phyloP scores from a whole-genome alignment of 2,797 vertebrate genomes.

The Lerista edwardsae region DNA sequence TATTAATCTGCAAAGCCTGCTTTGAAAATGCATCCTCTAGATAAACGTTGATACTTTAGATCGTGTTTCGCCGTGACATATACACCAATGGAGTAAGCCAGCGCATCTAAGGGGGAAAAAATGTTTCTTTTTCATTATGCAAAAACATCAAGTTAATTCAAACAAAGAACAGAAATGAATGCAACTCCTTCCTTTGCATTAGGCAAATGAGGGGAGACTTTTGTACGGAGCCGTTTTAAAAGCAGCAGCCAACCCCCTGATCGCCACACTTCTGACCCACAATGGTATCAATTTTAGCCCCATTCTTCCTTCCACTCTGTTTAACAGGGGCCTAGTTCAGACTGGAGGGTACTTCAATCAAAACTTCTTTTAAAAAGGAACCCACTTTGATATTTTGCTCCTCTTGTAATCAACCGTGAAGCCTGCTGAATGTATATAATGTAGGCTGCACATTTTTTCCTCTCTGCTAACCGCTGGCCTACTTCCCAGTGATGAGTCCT shows the following conservation, averaged over 20 bases:
- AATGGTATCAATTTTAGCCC: slow-evolving; percentile 27
- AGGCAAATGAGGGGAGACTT: neutral
- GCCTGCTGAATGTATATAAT: slow-evolving; percentile 1
- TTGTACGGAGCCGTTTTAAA: slow-evolving; percentile 32
- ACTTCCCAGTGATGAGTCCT: slow-evolving; percentile 13
- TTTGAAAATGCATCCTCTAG: slow-evolving; percentile 22
- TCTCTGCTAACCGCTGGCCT: slow-evolving; percentile 25
- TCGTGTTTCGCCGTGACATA: slow-evolving; percentile 38
- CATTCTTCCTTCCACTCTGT: neutral
- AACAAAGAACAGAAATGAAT: slow-evolving; percentile 16
- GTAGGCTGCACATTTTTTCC: slow-evolving; percentile 1
- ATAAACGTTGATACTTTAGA: slow-evolving; percentile 5
- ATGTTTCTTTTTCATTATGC: slow-evolving; percentile 29
- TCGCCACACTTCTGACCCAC: neutral
- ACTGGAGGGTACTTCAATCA: slow-evolving; percentile 28
- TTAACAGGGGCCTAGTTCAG: slow-evolving; percentile 30
- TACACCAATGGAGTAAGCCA: slow-evolving; percentile 35
- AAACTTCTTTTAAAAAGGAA: slow-evolving; percentile 18
- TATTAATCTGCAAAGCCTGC: neutral
- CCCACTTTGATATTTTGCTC: slow-evolving; percentile 22
- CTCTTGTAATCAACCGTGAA: slow-evolving; percentile 32
- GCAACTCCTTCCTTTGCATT: slow-evolving; percentile 28
- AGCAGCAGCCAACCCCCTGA: slow-evolving; percentile 30
- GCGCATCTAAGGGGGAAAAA: slow-evolving; percentile 30
- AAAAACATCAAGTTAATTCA: slow-evolving; percentile 43